These are phyloP conservation scores for Sibirionetta formosa DNA, from an alignment of 2,797 vertebrate genomes.

Conservation along the genomic window DNA sequence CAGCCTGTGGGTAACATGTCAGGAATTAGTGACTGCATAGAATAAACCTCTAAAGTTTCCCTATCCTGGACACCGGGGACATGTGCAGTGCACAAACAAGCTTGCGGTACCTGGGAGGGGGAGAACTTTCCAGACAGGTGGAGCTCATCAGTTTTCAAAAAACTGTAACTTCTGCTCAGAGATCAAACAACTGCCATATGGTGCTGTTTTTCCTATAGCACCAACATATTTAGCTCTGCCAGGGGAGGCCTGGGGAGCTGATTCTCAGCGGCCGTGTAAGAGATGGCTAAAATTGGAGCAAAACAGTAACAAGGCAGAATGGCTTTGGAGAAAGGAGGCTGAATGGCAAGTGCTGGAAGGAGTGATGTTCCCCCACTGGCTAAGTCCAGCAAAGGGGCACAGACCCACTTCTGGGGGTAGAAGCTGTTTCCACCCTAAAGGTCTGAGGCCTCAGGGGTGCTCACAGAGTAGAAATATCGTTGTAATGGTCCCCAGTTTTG, in stretches of 20 bases:
- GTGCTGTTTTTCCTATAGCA: constrained; percentile 54
- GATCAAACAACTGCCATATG: constrained; percentile 65
- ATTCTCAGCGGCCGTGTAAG: neutral
- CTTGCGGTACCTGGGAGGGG: neutral
- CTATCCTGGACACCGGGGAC: neutral
- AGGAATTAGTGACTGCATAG: neutral
- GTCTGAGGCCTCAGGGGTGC: neutral
- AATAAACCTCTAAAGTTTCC: neutral
- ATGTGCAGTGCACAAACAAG: neutral
- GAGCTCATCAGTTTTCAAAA: constrained; percentile 30
- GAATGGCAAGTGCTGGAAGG: neutral
- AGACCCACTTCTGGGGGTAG: no score
- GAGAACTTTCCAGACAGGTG: constrained; percentile 42
- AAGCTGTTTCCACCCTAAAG: neutral
- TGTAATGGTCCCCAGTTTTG: neutral
- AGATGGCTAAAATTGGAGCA: constrained; percentile 22
- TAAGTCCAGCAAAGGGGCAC: neutral
- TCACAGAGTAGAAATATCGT: neutral
- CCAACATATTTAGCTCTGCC: constrained; percentile 46
- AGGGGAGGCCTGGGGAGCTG: constrained; percentile 33
- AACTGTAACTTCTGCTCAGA: neutral
- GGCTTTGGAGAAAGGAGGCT: neutral
- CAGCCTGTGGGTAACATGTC: neutral
- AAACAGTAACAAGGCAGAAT: neutral
- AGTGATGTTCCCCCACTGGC: neutral